These are phyloP conservation scores for Archaeoteleia sp. DNA, from an alignment of 2,888 invertebrate species.

Conservation along the genomic window DNA sequence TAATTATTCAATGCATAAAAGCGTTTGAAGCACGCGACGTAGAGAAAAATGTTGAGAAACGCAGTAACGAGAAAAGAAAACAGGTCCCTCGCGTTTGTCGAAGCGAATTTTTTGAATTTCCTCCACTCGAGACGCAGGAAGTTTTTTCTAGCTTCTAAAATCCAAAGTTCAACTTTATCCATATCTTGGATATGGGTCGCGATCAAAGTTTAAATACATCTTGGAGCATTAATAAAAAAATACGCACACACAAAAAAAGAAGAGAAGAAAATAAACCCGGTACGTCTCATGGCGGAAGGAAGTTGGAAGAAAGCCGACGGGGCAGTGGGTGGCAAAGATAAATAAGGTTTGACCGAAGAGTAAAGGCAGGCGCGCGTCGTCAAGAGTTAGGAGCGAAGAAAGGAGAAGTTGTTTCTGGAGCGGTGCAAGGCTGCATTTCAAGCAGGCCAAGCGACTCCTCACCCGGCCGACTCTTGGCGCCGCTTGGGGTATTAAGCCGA, in stretches of 20 bases:
- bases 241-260: neutral
- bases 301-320: neutral
- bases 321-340: slow-evolving; percentile 24
- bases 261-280: slow-evolving; percentile 19
- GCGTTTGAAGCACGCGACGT: no score
- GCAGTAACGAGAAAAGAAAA: no score
- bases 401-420: slow-evolving; percentile 58
- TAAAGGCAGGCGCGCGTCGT: slow-evolving; percentile 38
- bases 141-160: no score
- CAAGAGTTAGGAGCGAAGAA: slow-evolving; percentile 35
- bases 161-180: no score
- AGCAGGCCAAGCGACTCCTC: slow-evolving; percentile 59
- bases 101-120: neutral
- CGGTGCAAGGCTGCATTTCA: slow-evolving; percentile 62
- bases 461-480: slow-evolving; percentile 53
- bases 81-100: no score
- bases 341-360: slow-evolving; percentile 44
- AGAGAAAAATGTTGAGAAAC: no score
- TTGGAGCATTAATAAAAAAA: slow-evolving; percentile 16
- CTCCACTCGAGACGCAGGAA: slow-evolving; percentile 10
- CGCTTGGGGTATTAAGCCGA: slow-evolving; percentile 56
- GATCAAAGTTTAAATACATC: slow-evolving; percentile 35
- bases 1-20: no score
- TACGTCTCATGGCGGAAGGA: slow-evolving; percentile 4
- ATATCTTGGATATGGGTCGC: slow-evolving; percentile 15